A percentile compares a stretch with the other conserved stretches of the same genome.
phyloP scores from a whole-genome alignment of 2,797 vertebrate species.

The Gadopsis marmoratus region DNA sequence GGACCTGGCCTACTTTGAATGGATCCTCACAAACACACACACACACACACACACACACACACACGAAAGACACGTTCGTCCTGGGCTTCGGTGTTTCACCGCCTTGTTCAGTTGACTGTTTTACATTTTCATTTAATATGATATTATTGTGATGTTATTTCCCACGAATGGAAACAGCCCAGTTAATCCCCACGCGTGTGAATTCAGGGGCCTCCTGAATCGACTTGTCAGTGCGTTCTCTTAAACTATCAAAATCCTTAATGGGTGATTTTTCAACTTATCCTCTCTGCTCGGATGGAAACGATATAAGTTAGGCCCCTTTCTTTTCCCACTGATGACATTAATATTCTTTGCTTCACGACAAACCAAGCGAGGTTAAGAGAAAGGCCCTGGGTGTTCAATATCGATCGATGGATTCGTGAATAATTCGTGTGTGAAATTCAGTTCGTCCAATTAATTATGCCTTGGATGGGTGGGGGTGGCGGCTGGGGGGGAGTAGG shows the following conservation, averaged over 20 bases:
- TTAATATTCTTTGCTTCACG: slow-evolving; percentile 81
- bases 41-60: slow-evolving; percentile 18
- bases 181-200: slow-evolving; percentile 15
- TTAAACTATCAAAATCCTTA: slow-evolving; percentile 35
- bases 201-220: not conserved
- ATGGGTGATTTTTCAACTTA: slow-evolving; percentile 31
- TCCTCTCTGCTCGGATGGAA: slow-evolving; percentile 32
- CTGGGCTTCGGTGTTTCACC: not conserved
- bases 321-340: slow-evolving; percentile 66
- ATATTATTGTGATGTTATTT: not conserved
- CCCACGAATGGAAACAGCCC: slow-evolving; percentile 11
- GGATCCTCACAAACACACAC: slow-evolving; percentile 17
- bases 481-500: not conserved
- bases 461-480: slow-evolving; percentile 66
- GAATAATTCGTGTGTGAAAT: slow-evolving; percentile 88
- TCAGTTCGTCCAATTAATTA: slow-evolving; percentile 86
- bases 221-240: slow-evolving; percentile 1
- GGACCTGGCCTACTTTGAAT: slow-evolving; percentile 64
- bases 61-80: slow-evolving; percentile 8
- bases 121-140: not conserved
- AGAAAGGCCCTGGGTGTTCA: slow-evolving; percentile 82
- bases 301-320: slow-evolving; percentile 45
- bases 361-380: slow-evolving; percentile 81
- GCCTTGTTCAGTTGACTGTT: not conserved
- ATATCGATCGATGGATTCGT: slow-evolving; percentile 86